These are phyloP conservation scores for Drosophila peninsularis DNA, from an alignment of 2,888 invertebrate species.

Conservation along the genomic window DNA sequence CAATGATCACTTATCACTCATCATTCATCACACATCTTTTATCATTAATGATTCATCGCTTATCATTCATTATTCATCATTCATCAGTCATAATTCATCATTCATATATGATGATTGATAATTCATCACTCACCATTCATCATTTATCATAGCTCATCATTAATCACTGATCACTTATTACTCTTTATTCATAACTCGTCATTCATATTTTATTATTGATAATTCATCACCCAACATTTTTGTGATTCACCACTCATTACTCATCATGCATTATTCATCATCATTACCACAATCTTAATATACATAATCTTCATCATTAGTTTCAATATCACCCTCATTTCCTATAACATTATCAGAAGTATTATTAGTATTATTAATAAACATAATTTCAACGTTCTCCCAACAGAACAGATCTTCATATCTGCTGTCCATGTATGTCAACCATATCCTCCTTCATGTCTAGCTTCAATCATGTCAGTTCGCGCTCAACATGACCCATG, in stretches of 20 bases:
- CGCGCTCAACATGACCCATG: not conserved
- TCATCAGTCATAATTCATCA: not conserved
- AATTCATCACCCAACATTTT: not conserved
- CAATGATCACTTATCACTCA: not conserved
- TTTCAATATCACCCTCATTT: not conserved
- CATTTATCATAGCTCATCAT: not conserved
- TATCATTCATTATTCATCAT: not conserved
- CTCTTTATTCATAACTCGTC: no score
- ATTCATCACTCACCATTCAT: not conserved
- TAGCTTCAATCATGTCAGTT: slow-evolving; percentile 10
- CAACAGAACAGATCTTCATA: not conserved
- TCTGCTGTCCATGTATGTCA: not conserved
- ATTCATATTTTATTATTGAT: not conserved
- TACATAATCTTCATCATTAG: not conserved
- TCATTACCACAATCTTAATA: not conserved
- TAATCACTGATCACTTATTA: not conserved
- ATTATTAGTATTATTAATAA: not conserved
- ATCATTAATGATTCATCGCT: not conserved
- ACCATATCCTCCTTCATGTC: not conserved
- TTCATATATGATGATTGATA: not conserved
- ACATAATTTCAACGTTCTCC: not conserved
- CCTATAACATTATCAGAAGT: not conserved
- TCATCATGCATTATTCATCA: not conserved
- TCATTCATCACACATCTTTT: not conserved
- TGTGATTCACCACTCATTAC: not conserved